A percentile compares a stretch with the other conserved stretches of the same genome.
Conservation (phyloP, 2,113 vertebrate species). For the Seriola quinqueradiata region DNA sequence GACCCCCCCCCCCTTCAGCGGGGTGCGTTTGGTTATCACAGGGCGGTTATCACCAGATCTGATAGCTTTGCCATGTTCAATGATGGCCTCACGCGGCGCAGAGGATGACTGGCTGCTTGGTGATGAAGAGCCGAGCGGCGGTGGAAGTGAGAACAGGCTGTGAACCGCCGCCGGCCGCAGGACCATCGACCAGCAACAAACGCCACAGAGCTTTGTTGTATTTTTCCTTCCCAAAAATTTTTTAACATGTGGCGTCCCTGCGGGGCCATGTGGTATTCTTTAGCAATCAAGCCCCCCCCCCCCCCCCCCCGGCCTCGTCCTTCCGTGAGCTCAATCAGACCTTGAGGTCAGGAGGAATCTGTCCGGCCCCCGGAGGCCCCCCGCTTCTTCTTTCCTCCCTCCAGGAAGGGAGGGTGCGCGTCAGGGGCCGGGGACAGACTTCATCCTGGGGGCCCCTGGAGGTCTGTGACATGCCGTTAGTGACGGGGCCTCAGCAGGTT, state of each 20-base stretch:
- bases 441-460: slow-evolving; percentile 17
- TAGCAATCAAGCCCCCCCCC: slow-evolving; percentile 66
- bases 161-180: slow-evolving; percentile 80
- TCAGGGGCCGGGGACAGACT: background rate
- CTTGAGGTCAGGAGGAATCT: slow-evolving; percentile 52
- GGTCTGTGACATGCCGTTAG: slow-evolving; percentile 5
- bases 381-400: background rate
- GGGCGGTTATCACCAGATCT: background rate
- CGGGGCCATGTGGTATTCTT: slow-evolving; percentile 81
- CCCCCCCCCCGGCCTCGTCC: background rate
- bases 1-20: background rate
- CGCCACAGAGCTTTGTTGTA: background rate
- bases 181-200: slow-evolving; percentile 68
- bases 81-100: background rate
- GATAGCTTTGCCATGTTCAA: background rate
- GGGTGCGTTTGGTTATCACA: background rate
- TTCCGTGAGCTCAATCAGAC: slow-evolving; percentile 53
- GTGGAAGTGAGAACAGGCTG: slow-evolving; percentile 65
- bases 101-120: background rate
- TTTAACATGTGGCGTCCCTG: slow-evolving; percentile 76
- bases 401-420: background rate
- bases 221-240: background rate
- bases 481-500: slow-evolving; percentile 18
- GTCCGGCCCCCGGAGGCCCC: slow-evolving; percentile 25
- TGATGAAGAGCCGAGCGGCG: background rate